phyloP scores from a whole-genome alignment of 92 coral and sea anemone genomes.

The Phenganax subtilis region DNA sequence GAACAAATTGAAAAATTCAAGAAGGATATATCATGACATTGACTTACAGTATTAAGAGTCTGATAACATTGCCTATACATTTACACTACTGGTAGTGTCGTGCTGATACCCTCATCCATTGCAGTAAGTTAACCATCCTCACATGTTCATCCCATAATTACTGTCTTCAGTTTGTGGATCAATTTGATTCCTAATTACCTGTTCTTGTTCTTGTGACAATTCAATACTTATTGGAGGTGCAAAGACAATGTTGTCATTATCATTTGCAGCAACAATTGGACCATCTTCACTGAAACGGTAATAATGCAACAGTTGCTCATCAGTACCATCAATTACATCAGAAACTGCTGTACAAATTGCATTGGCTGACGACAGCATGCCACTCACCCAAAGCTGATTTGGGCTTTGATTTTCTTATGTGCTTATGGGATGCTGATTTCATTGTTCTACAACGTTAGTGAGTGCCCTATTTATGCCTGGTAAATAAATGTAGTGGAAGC shows the following conservation, averaged over 20 bases:
- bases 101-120: neutral
- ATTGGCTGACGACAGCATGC: neutral
- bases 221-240: neutral
- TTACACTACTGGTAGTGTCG: neutral
- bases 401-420: conserved; percentile 8
- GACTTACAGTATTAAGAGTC: neutral
- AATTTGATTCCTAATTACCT: conserved; percentile 6
- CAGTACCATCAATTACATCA: conserved; percentile 1
- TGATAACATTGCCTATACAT: neutral
- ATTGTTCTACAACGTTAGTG: conserved; percentile 1
- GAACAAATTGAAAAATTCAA: neutral
- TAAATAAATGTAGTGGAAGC: conserved; percentile 5
- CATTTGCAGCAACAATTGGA: neutral
- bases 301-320: conserved; percentile 3
- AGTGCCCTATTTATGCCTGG: conserved; percentile 16
- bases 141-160: neutral
- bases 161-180: conserved; percentile 1
- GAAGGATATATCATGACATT: neutral
- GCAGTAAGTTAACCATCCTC: neutral
- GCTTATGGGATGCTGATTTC: neutral
- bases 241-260: neutral
- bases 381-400: neutral
- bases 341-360: conserved; percentile 6
- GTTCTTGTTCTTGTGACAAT: conserved; percentile 14
- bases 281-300: neutral